phyloP scores from a whole-genome alignment of 2,888 invertebrate genomes.

The Phengaris alcon region DNA sequence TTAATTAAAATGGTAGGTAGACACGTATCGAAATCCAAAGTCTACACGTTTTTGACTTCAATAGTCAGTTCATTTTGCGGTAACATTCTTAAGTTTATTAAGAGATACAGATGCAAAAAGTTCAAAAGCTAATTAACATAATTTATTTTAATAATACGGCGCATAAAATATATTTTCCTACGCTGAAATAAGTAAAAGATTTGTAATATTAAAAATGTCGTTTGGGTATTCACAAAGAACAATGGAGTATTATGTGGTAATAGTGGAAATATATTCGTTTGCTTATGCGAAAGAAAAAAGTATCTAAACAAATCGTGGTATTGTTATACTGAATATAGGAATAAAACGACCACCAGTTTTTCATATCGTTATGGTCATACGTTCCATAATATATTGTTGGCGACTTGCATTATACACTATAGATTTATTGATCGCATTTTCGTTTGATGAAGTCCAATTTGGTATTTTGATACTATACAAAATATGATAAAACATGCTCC shows the following conservation, averaged over 20 bases:
- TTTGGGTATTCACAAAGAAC: slow-evolving; percentile 74
- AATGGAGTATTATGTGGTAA: slow-evolving; percentile 79
- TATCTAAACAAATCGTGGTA: slow-evolving; percentile 76
- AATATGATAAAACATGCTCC: background rate
- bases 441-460: slow-evolving; percentile 19
- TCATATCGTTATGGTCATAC: slow-evolving; percentile 48
- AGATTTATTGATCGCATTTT: slow-evolving; percentile 31
- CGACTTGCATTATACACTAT: slow-evolving; percentile 37
- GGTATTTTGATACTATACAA: slow-evolving; percentile 12
- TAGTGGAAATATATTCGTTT: slow-evolving; percentile 77
- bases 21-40: no score
- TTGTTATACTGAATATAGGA: slow-evolving; percentile 65
- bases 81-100: no score
- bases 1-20: no score
- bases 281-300: slow-evolving; percentile 70
- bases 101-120: background rate
- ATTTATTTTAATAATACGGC: background rate
- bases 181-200: slow-evolving; percentile 32
- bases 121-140: background rate
- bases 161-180: slow-evolving; percentile 3
- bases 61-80: no score
- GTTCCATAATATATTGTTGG: slow-evolving; percentile 41
- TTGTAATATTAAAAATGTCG: slow-evolving; percentile 66
- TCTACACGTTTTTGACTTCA: no score
- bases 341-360: slow-evolving; percentile 57